phyloP scores from a whole-genome alignment of 1,140 invertebrate species.

The Drosophila sucinea region DNA sequence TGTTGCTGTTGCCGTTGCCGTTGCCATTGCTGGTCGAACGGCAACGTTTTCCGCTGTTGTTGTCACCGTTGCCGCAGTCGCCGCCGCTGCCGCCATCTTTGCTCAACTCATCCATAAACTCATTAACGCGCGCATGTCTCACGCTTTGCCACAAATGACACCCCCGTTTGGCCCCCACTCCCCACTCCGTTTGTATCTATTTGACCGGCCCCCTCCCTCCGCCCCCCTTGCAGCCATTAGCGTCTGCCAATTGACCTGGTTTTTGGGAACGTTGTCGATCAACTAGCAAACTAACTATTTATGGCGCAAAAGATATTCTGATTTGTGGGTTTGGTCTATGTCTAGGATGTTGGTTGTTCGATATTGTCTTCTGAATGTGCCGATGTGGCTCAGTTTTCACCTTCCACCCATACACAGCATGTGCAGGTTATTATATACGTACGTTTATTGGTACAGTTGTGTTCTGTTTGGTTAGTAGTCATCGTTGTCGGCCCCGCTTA shows the following conservation, averaged over 20 bases:
- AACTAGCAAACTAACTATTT: background rate
- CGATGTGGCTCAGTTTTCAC: background rate
- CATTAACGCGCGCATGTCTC: conserved; percentile 67
- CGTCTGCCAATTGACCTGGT: conserved; percentile 54
- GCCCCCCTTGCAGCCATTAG: conserved; percentile 33
- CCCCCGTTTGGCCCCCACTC: conserved; percentile 1
- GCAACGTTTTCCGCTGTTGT: background rate
- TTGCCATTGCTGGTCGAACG: background rate
- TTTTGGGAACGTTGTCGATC: background rate
- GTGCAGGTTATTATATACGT: background rate
- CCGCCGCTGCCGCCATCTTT: conserved; percentile 59
- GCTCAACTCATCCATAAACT: conserved; percentile 68
- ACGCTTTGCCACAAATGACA: conserved; percentile 38
- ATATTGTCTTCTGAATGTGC: background rate
- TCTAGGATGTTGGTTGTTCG: background rate
- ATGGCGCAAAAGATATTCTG: background rate
- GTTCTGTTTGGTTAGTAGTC: conserved; percentile 1
- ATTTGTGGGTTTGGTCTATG: background rate
- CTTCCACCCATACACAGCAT: background rate
- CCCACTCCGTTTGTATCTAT: background rate
- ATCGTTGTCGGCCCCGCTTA: background rate
- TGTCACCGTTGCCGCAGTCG: background rate
- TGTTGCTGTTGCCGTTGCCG: conserved; percentile 17
- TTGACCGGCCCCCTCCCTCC: background rate
- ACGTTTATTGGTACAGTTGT: conserved; percentile 12